These are phyloP conservation scores for Gryllus bimaculatus DNA, from an alignment of 1,140 invertebrate species.

Conservation along the genomic window DNA sequence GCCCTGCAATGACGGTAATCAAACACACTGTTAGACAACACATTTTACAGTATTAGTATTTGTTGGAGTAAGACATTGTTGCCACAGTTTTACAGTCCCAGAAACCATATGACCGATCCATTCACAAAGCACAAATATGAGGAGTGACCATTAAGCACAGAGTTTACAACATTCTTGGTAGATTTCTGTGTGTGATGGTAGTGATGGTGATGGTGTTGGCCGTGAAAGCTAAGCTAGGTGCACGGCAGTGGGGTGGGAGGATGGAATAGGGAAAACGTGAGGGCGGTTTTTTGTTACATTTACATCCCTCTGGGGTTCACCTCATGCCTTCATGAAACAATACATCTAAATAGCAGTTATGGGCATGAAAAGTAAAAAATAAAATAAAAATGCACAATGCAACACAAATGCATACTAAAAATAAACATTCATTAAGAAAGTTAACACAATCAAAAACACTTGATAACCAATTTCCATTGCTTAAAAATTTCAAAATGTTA, in stretches of 20 bases:
- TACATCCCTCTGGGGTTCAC: background rate
- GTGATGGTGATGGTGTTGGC: conserved; percentile 10
- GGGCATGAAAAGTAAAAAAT: background rate
- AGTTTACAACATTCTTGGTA: conserved; percentile 7
- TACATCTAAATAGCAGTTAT: background rate
- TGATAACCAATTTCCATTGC: background rate
- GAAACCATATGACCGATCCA: conserved; percentile 8
- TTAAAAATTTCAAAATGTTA: too few species aligned
- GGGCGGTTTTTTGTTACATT: background rate
- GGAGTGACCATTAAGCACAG: conserved; percentile 13
- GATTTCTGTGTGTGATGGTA: background rate
- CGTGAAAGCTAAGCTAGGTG: conserved; percentile 11
- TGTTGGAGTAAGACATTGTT: background rate
- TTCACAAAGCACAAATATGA: conserved; percentile 17
- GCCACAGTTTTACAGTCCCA: background rate
- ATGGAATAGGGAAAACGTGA: background rate
- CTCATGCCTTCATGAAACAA: background rate
- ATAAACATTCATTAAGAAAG: conserved; percentile 1
- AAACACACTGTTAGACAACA: background rate
- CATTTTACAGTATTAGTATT: background rate
- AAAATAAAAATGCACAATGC: background rate
- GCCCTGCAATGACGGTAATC: background rate
- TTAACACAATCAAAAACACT: background rate
- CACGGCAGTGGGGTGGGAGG: background rate
- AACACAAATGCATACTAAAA: conserved; percentile 2